Evolutionary conservation across 2,888 invertebrate genomes (phyloP), one percentile per base, ranked within the genome.

Genomic region (Caenorhabditis panamensis): DNA sequence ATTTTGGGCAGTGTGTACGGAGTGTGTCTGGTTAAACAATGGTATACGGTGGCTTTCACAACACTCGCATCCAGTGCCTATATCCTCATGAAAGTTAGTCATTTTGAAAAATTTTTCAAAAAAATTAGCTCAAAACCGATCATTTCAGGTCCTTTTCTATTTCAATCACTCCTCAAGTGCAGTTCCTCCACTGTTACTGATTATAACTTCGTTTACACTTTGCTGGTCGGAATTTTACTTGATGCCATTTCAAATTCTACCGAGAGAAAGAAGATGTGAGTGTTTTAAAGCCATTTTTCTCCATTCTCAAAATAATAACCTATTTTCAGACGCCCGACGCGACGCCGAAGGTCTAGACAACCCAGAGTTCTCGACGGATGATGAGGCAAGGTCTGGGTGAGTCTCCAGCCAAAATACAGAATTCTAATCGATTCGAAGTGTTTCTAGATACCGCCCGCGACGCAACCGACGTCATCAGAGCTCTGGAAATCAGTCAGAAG

Each of bases 191-290:
- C 81, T 87, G 67, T 73, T 89, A 22, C 76, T 89, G 20, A 83
- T 89, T 13, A 79, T 89, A 13, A 78, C 86, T 0, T 86, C 89
- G 3, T 88, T 89, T 36, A 81, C 82, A 24, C 80, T 87, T 16
- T 86, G 86, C 26, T 89, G 89, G 89, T 84, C 86, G 18, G 88
- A 89, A 72, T 83, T 89, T 47, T 89, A 87, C 82, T 72, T 89
- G 36, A 84, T 89, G 86, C 89, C 89, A 2, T 89, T 88, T 75
- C 84, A 89, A 68, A 88, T 89, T 36, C 72, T 89, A 22, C 82
- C 85, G 9, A 79, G 84, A 24, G 89, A 89, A 68, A 75, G 88
- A n/a, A 64, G 81, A 73, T 59, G 80, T 80, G 63, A 54, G 62
- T 54, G 36, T 22, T 61, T 31, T 31, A n/a, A n/a, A n/a, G n/a